Conservation (phyloP, 2,888 invertebrate species). For the Eupsilia transversa region DNA sequence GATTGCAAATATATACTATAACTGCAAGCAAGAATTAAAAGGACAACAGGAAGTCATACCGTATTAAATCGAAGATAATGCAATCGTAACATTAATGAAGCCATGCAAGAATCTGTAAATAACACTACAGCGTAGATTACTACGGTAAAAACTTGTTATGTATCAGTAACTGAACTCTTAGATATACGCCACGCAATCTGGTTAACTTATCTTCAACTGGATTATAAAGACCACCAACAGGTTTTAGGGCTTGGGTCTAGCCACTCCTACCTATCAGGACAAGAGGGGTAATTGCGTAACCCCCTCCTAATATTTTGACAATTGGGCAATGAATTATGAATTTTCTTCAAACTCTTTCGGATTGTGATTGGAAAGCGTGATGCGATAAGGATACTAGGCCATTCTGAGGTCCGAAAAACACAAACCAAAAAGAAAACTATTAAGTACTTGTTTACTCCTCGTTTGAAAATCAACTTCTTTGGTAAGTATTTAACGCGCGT, state of each 20-base stretch:
- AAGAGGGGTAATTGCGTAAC: no score
- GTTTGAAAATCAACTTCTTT: not conserved
- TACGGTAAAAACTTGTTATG: constrained; percentile 5
- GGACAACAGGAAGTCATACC: constrained; percentile 10
- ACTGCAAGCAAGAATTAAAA: not conserved
- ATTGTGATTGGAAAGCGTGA: not conserved
- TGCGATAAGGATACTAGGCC: not conserved
- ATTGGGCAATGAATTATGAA: not conserved
- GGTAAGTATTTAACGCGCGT: no score
- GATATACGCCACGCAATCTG: constrained; percentile 10
- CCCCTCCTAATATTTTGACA: no score
- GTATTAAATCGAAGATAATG: constrained; percentile 18
- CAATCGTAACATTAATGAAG: constrained; percentile 18
- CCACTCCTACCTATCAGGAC: not conserved
- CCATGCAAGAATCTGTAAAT: constrained; percentile 38
- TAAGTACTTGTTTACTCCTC: not conserved
- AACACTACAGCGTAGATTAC: constrained; percentile 22
- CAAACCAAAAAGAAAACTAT: not conserved
- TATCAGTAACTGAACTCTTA: constrained; percentile 23
- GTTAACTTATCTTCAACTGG: not conserved
- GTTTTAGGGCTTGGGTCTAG: not conserved
- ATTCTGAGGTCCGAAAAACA: not conserved
- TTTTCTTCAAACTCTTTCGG: not conserved
- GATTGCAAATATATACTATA: no score
- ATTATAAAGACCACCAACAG: constrained; percentile 9